A percentile compares a stretch with the other conserved stretches of the same genome.
These are phyloP conservation scores for Dicentrarchus labrax DNA, from an alignment of 2,113 vertebrate species.

Conservation along the genomic window DNA sequence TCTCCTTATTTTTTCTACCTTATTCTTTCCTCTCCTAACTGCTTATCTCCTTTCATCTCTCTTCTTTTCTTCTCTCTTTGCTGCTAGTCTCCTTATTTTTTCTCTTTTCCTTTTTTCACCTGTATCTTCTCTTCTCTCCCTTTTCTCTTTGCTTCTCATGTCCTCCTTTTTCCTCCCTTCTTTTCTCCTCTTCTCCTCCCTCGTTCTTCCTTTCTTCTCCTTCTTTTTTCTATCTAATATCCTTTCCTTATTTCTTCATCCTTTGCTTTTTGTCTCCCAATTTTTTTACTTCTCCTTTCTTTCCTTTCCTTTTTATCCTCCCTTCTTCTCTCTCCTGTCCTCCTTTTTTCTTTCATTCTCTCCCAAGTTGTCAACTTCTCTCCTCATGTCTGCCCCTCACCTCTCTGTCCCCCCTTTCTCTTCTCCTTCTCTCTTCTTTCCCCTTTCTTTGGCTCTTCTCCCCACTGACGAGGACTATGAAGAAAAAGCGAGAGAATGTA, in stretches of 20 bases:
- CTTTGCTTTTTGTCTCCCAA: background rate
- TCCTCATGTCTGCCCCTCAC: background rate
- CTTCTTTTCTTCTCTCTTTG: no score
- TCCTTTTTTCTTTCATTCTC: no score
- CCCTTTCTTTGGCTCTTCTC: background rate
- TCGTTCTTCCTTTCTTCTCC: background rate
- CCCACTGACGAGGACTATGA: background rate
- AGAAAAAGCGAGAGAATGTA: background rate
- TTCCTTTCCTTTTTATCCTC: background rate
- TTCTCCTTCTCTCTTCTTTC: no score
- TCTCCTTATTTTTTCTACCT: fast-evolving
- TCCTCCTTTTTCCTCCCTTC: background rate
- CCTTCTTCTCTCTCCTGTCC: no score
- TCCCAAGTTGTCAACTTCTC: no score
- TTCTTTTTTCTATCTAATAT: no score
- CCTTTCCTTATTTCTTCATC: no score
- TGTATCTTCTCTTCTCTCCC: background rate
- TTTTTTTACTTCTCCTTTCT: background rate
- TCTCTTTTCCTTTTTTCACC: background rate
- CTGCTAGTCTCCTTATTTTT: background rate
- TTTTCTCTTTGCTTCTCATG: background rate
- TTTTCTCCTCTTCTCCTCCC: background rate
- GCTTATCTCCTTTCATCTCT: no score
- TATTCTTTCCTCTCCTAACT: background rate
- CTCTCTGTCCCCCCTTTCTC: background rate